phyloP scores from a whole-genome alignment of 2,113 vertebrate species.

The Acinonyx jubatus region DNA sequence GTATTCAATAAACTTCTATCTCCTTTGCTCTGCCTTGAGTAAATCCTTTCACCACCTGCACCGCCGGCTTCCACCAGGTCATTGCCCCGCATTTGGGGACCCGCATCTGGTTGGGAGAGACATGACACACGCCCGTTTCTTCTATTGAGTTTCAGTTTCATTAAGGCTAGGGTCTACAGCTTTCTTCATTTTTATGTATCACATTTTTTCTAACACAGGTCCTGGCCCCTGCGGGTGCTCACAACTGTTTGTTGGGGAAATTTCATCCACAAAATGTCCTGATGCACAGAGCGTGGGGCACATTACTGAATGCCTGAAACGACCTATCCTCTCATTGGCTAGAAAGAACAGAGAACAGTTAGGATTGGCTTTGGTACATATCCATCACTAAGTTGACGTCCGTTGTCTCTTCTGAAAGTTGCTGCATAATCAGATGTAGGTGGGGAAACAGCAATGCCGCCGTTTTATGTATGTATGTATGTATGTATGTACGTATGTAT shows the following conservation, averaged over 20 bases:
- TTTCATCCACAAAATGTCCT: not conserved
- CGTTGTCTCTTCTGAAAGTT: conserved; percentile 52
- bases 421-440: conserved; percentile 46
- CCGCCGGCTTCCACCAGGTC: not conserved
- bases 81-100: not conserved
- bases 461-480: not conserved
- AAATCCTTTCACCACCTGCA: not conserved
- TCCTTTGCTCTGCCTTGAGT: not conserved
- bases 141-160: not conserved
- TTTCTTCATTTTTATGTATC: not conserved
- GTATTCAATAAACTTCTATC: not conserved
- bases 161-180: not conserved
- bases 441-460: conserved; percentile 14
- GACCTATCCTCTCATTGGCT: not conserved
- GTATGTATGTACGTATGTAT: not conserved
- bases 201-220: not conserved
- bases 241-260: not conserved
- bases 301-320: not conserved
- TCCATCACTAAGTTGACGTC: conserved; percentile 19
- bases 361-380: conserved; percentile 61
- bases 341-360: not conserved
- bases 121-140: not conserved
- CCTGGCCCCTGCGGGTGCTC: not conserved
- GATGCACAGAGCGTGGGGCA: not conserved
- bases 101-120: not conserved